Evolutionary conservation across 2,797 vertebrate species (phyloP), one percentile per base, ranked within the genome.

Genomic region (Loris lydekkerianus): DNA sequence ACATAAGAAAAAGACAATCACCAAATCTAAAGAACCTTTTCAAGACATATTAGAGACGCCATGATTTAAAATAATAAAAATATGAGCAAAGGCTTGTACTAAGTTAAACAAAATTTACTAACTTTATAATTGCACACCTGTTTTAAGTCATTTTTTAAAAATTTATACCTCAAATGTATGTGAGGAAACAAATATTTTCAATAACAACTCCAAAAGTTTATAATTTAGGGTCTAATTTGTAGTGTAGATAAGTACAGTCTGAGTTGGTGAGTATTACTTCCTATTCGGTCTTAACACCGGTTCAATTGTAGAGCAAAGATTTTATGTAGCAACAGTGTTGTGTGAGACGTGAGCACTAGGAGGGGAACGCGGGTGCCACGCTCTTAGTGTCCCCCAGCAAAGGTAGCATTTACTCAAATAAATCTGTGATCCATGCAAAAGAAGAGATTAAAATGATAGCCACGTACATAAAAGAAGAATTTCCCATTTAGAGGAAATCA

Each of bases 161-260:
- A 63, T 49, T 69, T 14, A n/a, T 63, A 37, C 15, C 40, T 10
- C 14, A 91, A 92, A 49, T 43, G 87, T 58, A 31, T 77, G 70
- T 95, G 14, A 82, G 63, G 20, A 86, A 86, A 86, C 27, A 82
- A 93, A 70, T 60, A 58, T 76, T 94, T 49, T 37, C 91, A 90
- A n/a, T 82, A 88, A 40, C 27, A 80, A 43, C 29, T 86, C 15
- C 23, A 37, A 56, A 87, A 75, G 3, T 58, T 72, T 49, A 20
- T 73, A 31, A 90, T 70, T 90, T 49, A 21, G 77, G 43, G 18
- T 84, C 58, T 56, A 87, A 70, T 53, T 93, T 46, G 7, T 63
- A 46, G 1, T 40, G 53, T 11, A 56, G 40, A 25, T 58, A 56
- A 86, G 10, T 80, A 3, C 13, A 89, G 27, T 46, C 20, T 60